Percentiles rank a stretch among this genome's conserved stretches.
These are phyloP conservation scores for Heliconius hermathena DNA, from an alignment of 1,140 invertebrate species.

Conservation along the genomic window DNA sequence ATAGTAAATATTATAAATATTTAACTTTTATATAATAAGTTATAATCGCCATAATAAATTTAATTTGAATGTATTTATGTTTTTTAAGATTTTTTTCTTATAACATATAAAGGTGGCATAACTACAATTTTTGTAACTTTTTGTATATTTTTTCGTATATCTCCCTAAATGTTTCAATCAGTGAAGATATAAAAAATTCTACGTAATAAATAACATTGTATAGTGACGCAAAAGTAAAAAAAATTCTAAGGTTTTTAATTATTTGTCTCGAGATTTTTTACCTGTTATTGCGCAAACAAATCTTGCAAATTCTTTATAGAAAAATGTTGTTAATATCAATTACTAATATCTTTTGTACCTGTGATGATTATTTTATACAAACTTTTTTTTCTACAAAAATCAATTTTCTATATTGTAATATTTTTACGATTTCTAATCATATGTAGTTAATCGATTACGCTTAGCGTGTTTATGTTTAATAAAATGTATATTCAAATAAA, in stretches of 20 bases:
- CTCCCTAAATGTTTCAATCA: no score
- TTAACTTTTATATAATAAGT: not conserved
- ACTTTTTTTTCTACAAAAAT: not conserved
- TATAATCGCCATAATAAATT: not conserved
- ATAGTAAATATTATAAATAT: no score
- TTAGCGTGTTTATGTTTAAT: not conserved
- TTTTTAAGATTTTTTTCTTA: not conserved
- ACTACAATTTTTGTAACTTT: no score
- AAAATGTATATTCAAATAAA: conserved; percentile 2
- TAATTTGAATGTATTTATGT: not conserved
- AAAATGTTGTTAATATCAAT: not conserved
- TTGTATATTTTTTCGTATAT: no score
- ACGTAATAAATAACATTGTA: no score
- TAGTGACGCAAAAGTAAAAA: no score
- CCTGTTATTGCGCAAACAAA: not conserved
- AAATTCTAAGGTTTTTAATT: no score
- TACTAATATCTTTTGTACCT: not conserved
- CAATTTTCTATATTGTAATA: not conserved
- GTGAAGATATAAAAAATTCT: no score
- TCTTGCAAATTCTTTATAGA: not conserved
- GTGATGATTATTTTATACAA: not conserved
- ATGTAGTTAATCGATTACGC: not conserved
- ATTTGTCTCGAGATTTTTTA: no score
- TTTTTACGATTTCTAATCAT: not conserved
- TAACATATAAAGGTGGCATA: no score